Base-by-base conservation (phyloP, 2,888 invertebrate species). In the Lasius fuliginosus region DNA sequence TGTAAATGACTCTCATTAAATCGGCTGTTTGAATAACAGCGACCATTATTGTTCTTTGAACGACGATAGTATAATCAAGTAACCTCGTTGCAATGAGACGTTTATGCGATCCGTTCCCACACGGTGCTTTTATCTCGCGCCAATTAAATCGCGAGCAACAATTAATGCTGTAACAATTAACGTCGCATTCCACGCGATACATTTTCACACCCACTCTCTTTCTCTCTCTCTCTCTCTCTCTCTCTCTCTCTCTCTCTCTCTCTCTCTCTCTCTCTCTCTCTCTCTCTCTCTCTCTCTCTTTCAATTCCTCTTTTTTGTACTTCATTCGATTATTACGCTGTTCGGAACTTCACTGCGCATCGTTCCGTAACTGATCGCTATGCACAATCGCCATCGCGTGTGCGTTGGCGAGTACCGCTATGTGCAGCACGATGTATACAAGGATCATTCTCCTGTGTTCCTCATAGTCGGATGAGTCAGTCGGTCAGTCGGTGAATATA, bases 401-500 rank as follows among this genome's bases (percentile, higher is more conserved):
- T 46, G 33, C 49, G 36, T 36, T 60, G 27, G 1, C 46, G 4
- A 15, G 46, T 71, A 81, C 79, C 71, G 79, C 71, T 81, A 81
- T 60, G 11, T 5, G 46, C 33, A 5, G 15, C 30, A 30, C 30
- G 49, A 15, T 46, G 77, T 40, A 56, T 23, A 18, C 27, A 27
- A 67, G 56, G 56, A 67, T n/a, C 30, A 56, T 15, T 67, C 76
- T 76, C 53, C 67, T n/a, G 18, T 18, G 18, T 15, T 30, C n/a
- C 36, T 67, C 36, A 15, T 33, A 30, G 36, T 40, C n/a, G 56
- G 36, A 18, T 18, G 18, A 69, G 79, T 68, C 60, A 79, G 71
- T 81, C 79, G 69, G 71, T 81, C 71, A 71, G 18, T 46, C 58
- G 79, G 79, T 69, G 79, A 79, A 65, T 65, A 75, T 49, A 64